A percentile compares a stretch with the other conserved stretches of the same genome.
Conservation (phyloP, 1,140 invertebrate species). For the Brachionus rotundiformis region DNA sequence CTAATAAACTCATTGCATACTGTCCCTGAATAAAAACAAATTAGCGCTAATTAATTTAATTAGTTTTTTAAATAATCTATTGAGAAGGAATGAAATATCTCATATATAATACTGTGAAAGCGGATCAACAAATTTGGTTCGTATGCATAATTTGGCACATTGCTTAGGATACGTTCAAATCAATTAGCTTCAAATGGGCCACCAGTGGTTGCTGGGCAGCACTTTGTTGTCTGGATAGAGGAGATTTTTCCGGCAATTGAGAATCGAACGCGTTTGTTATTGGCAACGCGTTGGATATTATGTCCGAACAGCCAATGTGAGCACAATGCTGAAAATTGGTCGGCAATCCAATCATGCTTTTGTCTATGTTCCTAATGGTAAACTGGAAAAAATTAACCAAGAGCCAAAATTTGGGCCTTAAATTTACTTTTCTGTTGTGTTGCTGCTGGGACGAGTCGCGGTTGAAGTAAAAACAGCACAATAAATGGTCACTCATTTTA, state of each 20-base stretch:
- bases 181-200: slow-evolving; percentile 46
- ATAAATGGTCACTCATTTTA: slow-evolving; percentile 17
- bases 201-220: neutral
- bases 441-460: slow-evolving; percentile 12
- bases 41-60: neutral
- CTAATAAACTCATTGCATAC: too few species aligned
- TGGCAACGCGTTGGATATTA: slow-evolving; percentile 25
- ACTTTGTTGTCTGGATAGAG: neutral
- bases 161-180: slow-evolving; percentile 31
- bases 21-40: slow-evolving; percentile 12
- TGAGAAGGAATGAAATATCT: neutral
- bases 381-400: neutral
- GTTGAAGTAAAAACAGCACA: slow-evolving; percentile 42
- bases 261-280: neutral
- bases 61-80: neutral
- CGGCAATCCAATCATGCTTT: slow-evolving; percentile 86
- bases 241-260: neutral
- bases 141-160: neutral
- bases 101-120: neutral
- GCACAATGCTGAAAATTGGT: slow-evolving; percentile 89
- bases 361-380: slow-evolving; percentile 73
- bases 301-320: slow-evolving; percentile 81
- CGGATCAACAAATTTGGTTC: neutral
- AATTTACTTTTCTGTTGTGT: slow-evolving; percentile 28
- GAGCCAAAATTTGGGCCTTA: neutral